These are phyloP conservation scores for Eilema caniola DNA, from an alignment of 2,888 invertebrate genomes.

Conservation along the genomic window DNA sequence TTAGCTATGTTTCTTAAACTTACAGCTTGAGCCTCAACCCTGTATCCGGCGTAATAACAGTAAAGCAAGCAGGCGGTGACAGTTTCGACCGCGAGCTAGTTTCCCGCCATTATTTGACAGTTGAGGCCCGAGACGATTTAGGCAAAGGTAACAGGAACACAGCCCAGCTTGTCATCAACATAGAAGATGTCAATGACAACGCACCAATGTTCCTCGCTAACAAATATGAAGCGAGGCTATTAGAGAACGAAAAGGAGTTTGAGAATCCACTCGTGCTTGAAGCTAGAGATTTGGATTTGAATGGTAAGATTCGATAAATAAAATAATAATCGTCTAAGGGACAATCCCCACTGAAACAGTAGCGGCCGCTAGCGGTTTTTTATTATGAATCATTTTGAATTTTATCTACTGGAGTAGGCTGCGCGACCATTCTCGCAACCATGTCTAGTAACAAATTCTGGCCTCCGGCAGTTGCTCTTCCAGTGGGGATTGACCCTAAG, in stretches of 20 bases:
- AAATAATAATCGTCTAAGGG: too few species aligned
- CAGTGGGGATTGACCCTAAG: too few species aligned
- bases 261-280: constrained; percentile 92
- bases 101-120: constrained; percentile 94
- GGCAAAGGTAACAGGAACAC: constrained; percentile 93
- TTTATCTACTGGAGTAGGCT: too few species aligned
- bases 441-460: too few species aligned
- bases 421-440: too few species aligned
- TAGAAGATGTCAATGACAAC: constrained; percentile 96
- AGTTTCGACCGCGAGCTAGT: constrained; percentile 95
- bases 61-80: constrained; percentile 91
- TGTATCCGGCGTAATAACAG: constrained; percentile 94
- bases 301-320: too few species aligned
- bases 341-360: too few species aligned
- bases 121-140: constrained; percentile 95
- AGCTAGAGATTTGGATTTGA: constrained; percentile 94
- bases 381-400: too few species aligned
- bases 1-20: constrained; percentile 20
- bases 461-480: too few species aligned
- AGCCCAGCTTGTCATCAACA: constrained; percentile 93
- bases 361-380: too few species aligned
- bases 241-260: constrained; percentile 94
- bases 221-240: constrained; percentile 93
- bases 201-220: constrained; percentile 94
- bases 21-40: constrained; percentile 92